phyloP scores from a whole-genome alignment of 53 echinoderm and acorn worm species.

The Apostichopus leukothele region DNA sequence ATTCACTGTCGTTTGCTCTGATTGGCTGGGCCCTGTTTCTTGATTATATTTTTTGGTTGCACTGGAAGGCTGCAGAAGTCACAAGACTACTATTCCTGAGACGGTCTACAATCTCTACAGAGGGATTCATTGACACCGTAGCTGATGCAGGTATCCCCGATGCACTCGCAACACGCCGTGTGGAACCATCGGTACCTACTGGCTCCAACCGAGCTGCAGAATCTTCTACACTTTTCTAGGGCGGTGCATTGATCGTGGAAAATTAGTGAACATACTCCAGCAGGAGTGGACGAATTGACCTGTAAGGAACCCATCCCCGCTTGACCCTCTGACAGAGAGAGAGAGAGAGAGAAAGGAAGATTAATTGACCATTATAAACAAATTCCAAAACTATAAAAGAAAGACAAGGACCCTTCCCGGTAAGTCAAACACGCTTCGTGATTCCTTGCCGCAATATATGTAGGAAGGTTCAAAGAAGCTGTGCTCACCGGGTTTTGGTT shows the following conservation, averaged over 20 bases:
- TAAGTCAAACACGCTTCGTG: too few species aligned
- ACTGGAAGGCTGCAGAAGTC: too few species aligned
- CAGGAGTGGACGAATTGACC: background rate
- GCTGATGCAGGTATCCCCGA: slow-evolving; percentile 79
- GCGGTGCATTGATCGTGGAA: slow-evolving; percentile 80
- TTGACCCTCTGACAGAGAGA: background rate
- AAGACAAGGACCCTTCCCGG: too few species aligned
- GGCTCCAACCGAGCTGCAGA: slow-evolving; percentile 87
- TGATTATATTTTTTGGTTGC: too few species aligned
- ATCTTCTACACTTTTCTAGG: slow-evolving; percentile 68
- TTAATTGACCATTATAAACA: too few species aligned
- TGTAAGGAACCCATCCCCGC: background rate
- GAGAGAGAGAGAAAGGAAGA: background rate
- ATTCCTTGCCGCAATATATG: too few species aligned
- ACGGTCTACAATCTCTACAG: slow-evolving; percentile 61
- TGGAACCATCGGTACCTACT: slow-evolving; percentile 90
- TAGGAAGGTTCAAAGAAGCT: too few species aligned
- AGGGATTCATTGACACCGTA: slow-evolving; percentile 84
- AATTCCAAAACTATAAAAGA: too few species aligned
- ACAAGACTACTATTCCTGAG: too few species aligned
- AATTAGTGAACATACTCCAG: slow-evolving; percentile 60
- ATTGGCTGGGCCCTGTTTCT: too few species aligned
- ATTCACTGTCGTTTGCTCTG: too few species aligned
- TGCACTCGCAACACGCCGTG: slow-evolving; percentile 91
- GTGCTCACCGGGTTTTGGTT: too few species aligned